These are phyloP conservation scores for Drosophila watanabei DNA, from an alignment of 1,140 invertebrate genomes.

Conservation along the genomic window DNA sequence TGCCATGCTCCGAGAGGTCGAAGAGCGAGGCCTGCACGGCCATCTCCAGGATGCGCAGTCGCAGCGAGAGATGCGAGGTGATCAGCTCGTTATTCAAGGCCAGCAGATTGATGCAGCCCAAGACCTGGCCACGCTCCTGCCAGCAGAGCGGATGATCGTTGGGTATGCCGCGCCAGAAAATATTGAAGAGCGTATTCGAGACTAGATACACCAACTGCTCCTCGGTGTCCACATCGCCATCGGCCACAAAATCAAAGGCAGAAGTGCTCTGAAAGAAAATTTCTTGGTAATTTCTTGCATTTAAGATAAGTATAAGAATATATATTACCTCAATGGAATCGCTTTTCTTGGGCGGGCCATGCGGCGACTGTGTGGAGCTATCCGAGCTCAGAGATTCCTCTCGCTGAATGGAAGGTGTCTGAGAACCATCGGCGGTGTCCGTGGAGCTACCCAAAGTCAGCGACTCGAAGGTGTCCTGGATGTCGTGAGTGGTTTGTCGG, in stretches of 20 bases:
- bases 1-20: conserved; percentile 87
- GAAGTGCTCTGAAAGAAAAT: conserved; percentile 48
- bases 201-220: conserved; percentile 88
- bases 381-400: conserved; percentile 80
- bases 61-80: conserved; percentile 87
- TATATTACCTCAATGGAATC: conserved; percentile 63
- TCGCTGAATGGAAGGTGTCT: conserved; percentile 55
- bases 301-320: too few relatives aligned
- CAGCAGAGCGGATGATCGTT: conserved; percentile 87
- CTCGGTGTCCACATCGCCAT: conserved; percentile 86
- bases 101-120: conserved; percentile 88
- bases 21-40: conserved; percentile 87
- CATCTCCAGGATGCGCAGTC: conserved; percentile 88
- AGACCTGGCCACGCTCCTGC: conserved; percentile 88
- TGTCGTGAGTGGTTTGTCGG: conserved; percentile 86
- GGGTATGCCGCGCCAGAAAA: conserved; percentile 89
- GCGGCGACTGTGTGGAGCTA: conserved; percentile 79
- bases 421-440: conserved; percentile 52
- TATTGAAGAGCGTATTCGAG: conserved; percentile 87
- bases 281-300: neutral
- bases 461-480: conserved; percentile 86
- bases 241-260: conserved; percentile 79
- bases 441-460: conserved; percentile 67
- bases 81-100: conserved; percentile 88
- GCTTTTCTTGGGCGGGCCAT: conserved; percentile 59